Evolutionary conservation across 2,113 vertebrate species (phyloP).

Genomic region (Smithornis capensis): DNA sequence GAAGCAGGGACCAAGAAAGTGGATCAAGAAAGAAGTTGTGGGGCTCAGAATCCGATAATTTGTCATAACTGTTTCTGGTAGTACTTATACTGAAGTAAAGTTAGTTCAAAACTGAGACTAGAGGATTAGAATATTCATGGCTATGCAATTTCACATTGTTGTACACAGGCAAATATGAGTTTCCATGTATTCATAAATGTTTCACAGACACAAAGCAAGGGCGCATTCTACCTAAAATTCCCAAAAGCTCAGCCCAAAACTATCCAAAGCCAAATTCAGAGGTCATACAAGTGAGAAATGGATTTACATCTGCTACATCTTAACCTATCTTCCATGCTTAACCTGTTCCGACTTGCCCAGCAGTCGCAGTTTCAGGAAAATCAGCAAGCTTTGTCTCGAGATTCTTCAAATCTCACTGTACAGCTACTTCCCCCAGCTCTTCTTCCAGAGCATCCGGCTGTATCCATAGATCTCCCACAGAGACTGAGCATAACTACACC

Average conservation of each 20-base stretch:
- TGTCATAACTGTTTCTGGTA: not conserved
- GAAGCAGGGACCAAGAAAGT: not conserved
- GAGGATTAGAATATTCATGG: not conserved
- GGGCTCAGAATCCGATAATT: not conserved
- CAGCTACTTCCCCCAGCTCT: not conserved
- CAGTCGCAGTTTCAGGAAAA: not conserved
- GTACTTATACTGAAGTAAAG: not conserved
- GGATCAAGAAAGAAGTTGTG: not conserved
- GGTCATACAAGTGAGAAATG: not conserved
- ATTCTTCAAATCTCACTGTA: not conserved
- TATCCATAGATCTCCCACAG: not conserved
- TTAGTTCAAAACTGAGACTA: not conserved
- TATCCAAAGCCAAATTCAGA: not conserved
- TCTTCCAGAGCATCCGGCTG: conserved; percentile 24
- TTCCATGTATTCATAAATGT: not conserved
- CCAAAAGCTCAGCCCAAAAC: not conserved
- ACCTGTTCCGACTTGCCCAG: not conserved
- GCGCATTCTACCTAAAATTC: not conserved
- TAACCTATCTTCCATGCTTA: not conserved
- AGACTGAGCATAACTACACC: conserved; percentile 1
- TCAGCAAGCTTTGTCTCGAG: not conserved
- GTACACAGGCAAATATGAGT: not conserved
- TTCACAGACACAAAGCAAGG: not conserved
- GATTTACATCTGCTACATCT: not conserved
- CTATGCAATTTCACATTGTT: not conserved